Evolutionary conservation across 2,113 vertebrate species (phyloP).

Genomic region (Nycticryphes semicollaris): DNA sequence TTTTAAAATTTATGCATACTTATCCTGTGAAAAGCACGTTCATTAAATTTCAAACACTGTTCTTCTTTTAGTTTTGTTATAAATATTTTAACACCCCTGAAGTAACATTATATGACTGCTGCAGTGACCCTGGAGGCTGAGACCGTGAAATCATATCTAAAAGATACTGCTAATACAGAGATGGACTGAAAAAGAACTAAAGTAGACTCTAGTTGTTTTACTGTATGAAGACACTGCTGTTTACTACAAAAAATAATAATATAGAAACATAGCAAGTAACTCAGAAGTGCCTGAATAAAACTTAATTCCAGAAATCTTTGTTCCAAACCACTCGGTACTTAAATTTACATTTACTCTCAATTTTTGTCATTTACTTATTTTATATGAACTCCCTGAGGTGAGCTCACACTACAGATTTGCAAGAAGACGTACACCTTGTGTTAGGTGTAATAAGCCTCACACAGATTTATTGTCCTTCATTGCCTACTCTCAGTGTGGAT

Average conservation of each 20-base stretch:
- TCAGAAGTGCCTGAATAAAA: neutral
- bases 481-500: neutral
- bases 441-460: neutral
- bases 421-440: neutral
- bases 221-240: neutral
- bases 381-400: neutral
- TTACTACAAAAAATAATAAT: neutral
- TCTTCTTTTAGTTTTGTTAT: constrained; percentile 12
- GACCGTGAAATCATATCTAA: neutral
- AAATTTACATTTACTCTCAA: neutral
- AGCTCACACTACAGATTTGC: neutral
- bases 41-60: neutral
- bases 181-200: neutral
- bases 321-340: neutral
- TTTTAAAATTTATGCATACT: neutral
- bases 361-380: neutral
- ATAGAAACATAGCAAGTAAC: neutral
- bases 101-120: neutral
- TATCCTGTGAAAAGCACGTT: neutral
- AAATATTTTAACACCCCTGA: constrained; percentile 4
- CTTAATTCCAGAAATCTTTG: neutral
- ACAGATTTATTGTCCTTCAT: neutral
- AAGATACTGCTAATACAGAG: neutral
- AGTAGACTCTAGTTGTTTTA: neutral
- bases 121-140: neutral